A percentile compares a stretch with the other conserved stretches of the same genome.
Conservation (phyloP, 2,888 invertebrate species). For the Conus canariensis region DNA sequence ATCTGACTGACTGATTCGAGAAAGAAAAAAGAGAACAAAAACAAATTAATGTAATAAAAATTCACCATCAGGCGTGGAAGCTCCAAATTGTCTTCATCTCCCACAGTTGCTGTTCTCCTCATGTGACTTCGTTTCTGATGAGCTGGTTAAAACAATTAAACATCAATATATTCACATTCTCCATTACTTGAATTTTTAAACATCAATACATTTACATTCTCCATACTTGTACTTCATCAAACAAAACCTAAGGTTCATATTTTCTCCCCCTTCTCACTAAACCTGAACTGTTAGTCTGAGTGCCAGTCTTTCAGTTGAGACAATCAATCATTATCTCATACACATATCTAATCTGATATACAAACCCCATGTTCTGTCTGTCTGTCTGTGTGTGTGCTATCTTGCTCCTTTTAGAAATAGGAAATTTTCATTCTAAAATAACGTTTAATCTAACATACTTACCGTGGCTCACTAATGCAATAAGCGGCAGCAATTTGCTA, state of each 20-base stretch:
- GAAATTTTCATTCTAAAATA: too few species aligned
- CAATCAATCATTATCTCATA: not conserved
- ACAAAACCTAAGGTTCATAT: too few species aligned
- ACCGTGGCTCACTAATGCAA: too few species aligned
- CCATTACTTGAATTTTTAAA: not conserved
- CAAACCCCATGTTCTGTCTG: not conserved
- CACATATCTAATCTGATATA: not conserved
- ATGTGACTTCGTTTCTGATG: conserved; percentile 44
- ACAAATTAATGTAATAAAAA: not conserved
- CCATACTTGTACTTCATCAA: not conserved
- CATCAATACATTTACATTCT: not conserved
- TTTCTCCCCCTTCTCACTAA: too few species aligned
- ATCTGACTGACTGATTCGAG: too few species aligned
- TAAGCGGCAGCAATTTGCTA: too few species aligned
- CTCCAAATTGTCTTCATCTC: conserved; percentile 59
- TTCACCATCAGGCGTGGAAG: conserved; percentile 52
- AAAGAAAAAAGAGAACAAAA: not conserved
- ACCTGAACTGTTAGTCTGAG: not conserved
- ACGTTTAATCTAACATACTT: too few species aligned
- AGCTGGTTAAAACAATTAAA: not conserved
- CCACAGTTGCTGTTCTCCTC: conserved; percentile 49
- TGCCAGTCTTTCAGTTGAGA: not conserved
- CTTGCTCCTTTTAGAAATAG: not conserved
- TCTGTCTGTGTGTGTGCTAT: not conserved
- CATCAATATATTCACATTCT: not conserved